Evolutionary conservation across 1,140 invertebrate genomes (phyloP), one percentile per base, ranked within the genome.

Genomic region (Caenorhabditis brenneri): DNA sequence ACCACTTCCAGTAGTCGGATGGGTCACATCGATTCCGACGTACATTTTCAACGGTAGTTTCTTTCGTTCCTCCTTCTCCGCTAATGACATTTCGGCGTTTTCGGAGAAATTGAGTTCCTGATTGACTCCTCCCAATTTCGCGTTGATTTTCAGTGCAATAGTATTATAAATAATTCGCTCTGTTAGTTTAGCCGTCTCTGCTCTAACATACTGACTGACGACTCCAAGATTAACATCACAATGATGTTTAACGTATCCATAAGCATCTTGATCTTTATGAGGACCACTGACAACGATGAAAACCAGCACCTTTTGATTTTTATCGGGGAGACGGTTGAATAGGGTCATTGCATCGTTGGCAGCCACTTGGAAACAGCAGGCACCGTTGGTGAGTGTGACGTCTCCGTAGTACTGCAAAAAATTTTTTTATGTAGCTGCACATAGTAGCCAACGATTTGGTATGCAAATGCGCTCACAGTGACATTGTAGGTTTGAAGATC

Each of bases 1-100:
- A 22, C 65, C 65, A 74, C 65, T 74, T 24, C 36, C 33, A 19
- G 36, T 4, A 3, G 65, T 74, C 7, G 65, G 65, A 74, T 74
- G 65, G n/a, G 65, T 74, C 15, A 74, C 65, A 42, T 74, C 65
- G n/a, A 74, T 74, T 46, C 65, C 65, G 22, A 74, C 65, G 24
- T 74, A 74, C 65, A 74, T 74, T 33, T 6, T 33, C 0, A 74
- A 19, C 24, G 65, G 65, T 36, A 46, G 22, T 1, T 39, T 74
- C 10, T 46, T 42, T 9, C 65, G 5, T 31, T 31, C 10, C 24
- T 74, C 65, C n/a, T 74, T 74, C 10, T 74, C 65, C 24, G 42
- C 65, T 24, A 10, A 3, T 46, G 65, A 36, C 10, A 42, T 74
- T 42, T 74, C 65, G 42, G 19, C 65, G 24, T 27, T 74, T 24